A percentile compares a stretch with the other conserved stretches of the same genome.
phyloP scores from a whole-genome alignment of 2,797 vertebrate genomes.

The Galago senegalensis region DNA sequence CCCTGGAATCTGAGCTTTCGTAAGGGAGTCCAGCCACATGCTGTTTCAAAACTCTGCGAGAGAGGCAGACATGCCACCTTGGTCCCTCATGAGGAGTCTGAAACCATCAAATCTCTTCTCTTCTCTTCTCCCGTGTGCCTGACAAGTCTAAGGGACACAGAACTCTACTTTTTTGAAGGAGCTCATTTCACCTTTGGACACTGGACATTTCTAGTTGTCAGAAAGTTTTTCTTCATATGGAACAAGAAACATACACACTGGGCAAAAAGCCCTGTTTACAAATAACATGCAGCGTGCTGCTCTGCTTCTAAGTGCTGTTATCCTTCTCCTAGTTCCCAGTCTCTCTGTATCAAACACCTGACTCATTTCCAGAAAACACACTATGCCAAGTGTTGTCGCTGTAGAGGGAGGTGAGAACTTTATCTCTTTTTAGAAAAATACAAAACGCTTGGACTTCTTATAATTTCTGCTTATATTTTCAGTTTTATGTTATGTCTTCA shows the following conservation, averaged over 20 bases:
- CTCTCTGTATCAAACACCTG: not conserved
- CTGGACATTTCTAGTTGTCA: not conserved
- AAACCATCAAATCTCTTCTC: not conserved
- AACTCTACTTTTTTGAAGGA: not conserved
- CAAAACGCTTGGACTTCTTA: not conserved
- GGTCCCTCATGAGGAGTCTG: not conserved
- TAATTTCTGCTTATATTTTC: not conserved
- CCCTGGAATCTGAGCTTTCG: not conserved
- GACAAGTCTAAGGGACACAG: not conserved
- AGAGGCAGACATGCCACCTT: not conserved
- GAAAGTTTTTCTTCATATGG: not conserved
- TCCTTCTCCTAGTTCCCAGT: not conserved
- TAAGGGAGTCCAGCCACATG: not conserved
- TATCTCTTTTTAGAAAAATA: constrained; percentile 11
- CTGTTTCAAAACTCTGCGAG: not conserved
- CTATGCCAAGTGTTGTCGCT: not conserved
- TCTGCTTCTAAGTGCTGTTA: not conserved
- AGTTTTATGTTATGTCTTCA: not conserved
- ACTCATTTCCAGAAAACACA: not conserved
- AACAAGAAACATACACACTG: not conserved
- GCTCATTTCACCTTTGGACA: not conserved
- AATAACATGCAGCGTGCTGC: not conserved
- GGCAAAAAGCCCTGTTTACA: not conserved
- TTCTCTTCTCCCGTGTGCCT: not conserved
- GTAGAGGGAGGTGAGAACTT: not conserved